Base-by-base conservation (phyloP, 2,113 vertebrate species). In the Hypocryptadius cinnamomeus region DNA sequence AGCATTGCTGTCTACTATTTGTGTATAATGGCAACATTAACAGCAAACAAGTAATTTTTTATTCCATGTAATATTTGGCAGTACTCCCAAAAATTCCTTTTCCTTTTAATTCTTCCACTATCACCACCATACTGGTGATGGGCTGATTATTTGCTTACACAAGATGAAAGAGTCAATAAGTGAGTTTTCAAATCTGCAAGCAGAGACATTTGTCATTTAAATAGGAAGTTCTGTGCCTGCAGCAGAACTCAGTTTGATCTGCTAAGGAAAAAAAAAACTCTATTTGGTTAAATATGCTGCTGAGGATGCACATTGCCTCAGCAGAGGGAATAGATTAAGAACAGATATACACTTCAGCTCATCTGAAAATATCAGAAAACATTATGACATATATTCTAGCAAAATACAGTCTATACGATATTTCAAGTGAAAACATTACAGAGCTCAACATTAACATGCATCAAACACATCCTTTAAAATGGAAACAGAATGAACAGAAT, bases 201-300 rank as follows among this genome's bases (percentile, higher is more conserved):
- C 50, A 56, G 80, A 90, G 91, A 96, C 91, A 96, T 98, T 98
- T 97, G 97, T 98, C 97, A 98, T 95, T 89, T 70, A 92, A 98
- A 98, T 94, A 97, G 93, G 95, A 96, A 97, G 95, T 94, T 94
- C 78, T 85, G 48, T 90, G 97, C 97, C 97, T 96, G 95, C 73
- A 93, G 97, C 97, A 97, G 94, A 96, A 93, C 95, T 79, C 90
- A 94, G 96, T 95, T 91, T 95, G 94, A 97, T 97, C 89, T 86
- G 94, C 94, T 97, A 90, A 87, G 53, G 69, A 48, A 89, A 96
- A 48, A 89, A 96, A 96, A 97, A 97, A 96, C 94, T 87, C 94
- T 95, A 97, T 98, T 98, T 97, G 94, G 94, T 95, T 97, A 97
- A 97, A 97, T 97, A 97, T 92, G 96, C 91, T 97, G 96, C 90